Percentiles rank a stretch among this genome's conserved stretches.
phyloP scores from a whole-genome alignment of 2,888 invertebrate genomes.

The Dryadula phaetusa region DNA sequence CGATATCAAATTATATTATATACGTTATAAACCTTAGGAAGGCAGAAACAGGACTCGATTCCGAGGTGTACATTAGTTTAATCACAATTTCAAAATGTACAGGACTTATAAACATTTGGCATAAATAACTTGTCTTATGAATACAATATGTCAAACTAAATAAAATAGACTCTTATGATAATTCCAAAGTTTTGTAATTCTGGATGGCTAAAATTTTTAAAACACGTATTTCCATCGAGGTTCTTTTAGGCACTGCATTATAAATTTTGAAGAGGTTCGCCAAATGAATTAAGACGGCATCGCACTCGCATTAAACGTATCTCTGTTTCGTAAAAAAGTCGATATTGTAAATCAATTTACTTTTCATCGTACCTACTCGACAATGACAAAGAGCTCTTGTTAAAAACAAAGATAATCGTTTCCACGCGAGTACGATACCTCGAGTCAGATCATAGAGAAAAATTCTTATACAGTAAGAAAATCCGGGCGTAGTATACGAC shows the following conservation, averaged over 20 bases:
- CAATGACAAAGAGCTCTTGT: neutral
- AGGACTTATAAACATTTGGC: slow-evolving; percentile 75
- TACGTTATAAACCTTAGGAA: slow-evolving; percentile 33
- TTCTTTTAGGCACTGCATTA: slow-evolving; percentile 76
- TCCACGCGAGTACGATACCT: slow-evolving; percentile 3
- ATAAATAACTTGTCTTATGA: slow-evolving; percentile 67
- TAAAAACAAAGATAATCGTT: neutral
- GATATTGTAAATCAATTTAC: neutral
- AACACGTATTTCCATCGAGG: slow-evolving; percentile 59
- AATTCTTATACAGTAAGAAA: slow-evolving; percentile 20
- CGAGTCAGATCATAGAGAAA: slow-evolving; percentile 9
- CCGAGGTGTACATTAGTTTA: slow-evolving; percentile 50
- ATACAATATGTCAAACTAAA: slow-evolving; percentile 63
- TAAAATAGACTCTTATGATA: slow-evolving; percentile 71
- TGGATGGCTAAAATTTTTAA: slow-evolving; percentile 62
- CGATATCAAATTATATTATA: slow-evolving; percentile 26
- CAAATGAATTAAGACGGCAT: slow-evolving; percentile 49
- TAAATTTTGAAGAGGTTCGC: slow-evolving; percentile 53
- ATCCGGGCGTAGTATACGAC: slow-evolving; percentile 57
- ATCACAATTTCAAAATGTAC: slow-evolving; percentile 69
- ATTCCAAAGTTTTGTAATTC: slow-evolving; percentile 68
- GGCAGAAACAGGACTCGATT: slow-evolving; percentile 37
- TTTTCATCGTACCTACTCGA: neutral
- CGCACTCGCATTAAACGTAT: neutral
- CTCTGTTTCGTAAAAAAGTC: neutral